phyloP scores from a whole-genome alignment of 1,140 invertebrate genomes.

The Euwallacea similis region DNA sequence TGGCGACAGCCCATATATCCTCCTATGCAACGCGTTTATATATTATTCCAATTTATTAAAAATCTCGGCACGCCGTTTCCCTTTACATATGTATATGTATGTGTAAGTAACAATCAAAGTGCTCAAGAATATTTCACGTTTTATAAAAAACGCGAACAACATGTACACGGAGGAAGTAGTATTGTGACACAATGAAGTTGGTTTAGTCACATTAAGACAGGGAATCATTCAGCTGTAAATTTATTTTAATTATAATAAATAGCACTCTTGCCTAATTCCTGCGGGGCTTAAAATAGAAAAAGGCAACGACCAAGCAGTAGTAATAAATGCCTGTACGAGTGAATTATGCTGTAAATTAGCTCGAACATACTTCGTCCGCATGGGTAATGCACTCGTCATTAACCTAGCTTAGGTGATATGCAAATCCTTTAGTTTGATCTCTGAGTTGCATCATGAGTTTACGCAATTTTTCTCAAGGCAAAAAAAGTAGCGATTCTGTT shows the following conservation, averaged over 20 bases:
- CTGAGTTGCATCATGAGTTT: no score
- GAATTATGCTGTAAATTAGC: conserved; percentile 15
- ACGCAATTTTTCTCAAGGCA: no score
- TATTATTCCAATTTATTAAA: no score
- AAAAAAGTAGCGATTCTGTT: no score
- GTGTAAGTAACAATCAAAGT: no score
- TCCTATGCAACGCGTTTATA: no score
- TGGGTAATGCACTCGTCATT: conserved; percentile 1
- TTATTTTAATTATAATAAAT: background rate
- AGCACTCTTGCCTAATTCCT: conserved; percentile 3
- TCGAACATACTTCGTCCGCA: conserved; percentile 1
- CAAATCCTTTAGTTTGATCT: background rate
- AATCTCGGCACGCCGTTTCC: no score
- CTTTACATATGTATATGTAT: no score
- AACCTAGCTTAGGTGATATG: conserved; percentile 1
- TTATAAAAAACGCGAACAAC: background rate
- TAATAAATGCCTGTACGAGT: conserved; percentile 4
- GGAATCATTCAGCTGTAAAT: background rate
- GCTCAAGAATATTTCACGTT: background rate
- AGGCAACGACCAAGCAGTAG: conserved; percentile 14
- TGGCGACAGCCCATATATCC: no score
- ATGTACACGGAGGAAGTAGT: background rate
- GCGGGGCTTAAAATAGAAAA: conserved; percentile 17
- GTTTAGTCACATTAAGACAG: background rate
- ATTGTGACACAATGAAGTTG: background rate